Evolutionary conservation across 2,888 invertebrate species (phyloP).

Genomic region (Melanchra persicariae): DNA sequence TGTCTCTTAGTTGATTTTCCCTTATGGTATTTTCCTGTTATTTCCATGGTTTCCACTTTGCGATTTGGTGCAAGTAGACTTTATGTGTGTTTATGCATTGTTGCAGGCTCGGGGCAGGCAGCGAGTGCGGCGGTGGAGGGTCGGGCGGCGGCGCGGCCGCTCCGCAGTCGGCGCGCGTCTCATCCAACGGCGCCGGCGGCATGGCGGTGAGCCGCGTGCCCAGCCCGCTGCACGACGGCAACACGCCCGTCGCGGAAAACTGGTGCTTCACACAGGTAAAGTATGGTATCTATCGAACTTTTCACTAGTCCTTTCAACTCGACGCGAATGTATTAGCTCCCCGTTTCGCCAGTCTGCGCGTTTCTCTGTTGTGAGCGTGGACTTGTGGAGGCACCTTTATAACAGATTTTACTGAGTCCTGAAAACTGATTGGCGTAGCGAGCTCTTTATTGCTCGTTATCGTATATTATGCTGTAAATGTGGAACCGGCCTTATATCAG

Average conservation of each 20-base stretch:
- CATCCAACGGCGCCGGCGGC: slow-evolving; percentile 96
- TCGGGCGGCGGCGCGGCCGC: slow-evolving; percentile 90
- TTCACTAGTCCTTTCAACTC: slow-evolving; percentile 10
- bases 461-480: background rate
- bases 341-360: background rate
- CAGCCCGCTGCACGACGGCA: slow-evolving; percentile 98
- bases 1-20: background rate
- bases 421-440: background rate
- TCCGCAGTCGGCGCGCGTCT: slow-evolving; percentile 96
- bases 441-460: background rate
- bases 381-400: slow-evolving; percentile 12
- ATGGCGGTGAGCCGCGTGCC: slow-evolving; percentile 99
- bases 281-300: slow-evolving; percentile 45
- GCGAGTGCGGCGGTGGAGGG: slow-evolving; percentile 89
- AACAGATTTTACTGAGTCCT: background rate
- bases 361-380: slow-evolving; percentile 4
- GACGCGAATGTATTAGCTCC: background rate
- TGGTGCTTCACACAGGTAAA: slow-evolving; percentile 99
- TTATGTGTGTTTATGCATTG: slow-evolving; percentile 61
- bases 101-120: slow-evolving; percentile 93
- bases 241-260: slow-evolving; percentile 99
- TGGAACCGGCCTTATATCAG: slow-evolving; percentile 1
- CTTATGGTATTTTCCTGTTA: background rate
- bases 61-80: slow-evolving; percentile 24
- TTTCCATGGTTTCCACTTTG: background rate